Conservation (phyloP, 1,140 invertebrate species). For the Monochamus saltuarius region DNA sequence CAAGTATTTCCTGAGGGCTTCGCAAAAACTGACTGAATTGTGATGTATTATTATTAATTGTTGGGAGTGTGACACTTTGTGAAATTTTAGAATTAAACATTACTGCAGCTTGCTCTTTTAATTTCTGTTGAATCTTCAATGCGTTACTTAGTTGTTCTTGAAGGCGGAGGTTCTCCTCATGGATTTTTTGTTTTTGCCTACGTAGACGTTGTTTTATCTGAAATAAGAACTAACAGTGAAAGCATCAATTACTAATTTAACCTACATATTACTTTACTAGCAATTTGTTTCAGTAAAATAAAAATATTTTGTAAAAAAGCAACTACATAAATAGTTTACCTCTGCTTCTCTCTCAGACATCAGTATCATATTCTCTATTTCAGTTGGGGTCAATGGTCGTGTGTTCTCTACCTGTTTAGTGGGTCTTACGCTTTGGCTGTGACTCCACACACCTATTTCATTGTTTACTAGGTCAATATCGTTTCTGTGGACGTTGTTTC, state of each 20-base stretch:
- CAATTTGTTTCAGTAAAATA: not conserved
- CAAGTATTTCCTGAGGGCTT: no score
- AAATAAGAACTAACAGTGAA: slow-evolving; percentile 24
- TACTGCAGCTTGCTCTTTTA: slow-evolving; percentile 41
- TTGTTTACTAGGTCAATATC: slow-evolving; percentile 58
- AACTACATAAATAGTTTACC: slow-evolving; percentile 49
- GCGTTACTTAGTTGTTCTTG: slow-evolving; percentile 48
- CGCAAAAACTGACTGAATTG: no score
- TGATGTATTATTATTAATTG: no score
- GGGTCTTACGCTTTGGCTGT: slow-evolving; percentile 45
- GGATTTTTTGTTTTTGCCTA: slow-evolving; percentile 45
- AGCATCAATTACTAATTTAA: slow-evolving; percentile 11
- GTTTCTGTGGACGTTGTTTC: slow-evolving; percentile 56
- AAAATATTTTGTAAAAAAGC: not conserved
- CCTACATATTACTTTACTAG: not conserved
- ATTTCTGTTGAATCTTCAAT: slow-evolving; percentile 48
- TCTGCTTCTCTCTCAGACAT: slow-evolving; percentile 60
- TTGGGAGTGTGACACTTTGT: no score
- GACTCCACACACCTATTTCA: slow-evolving; percentile 60
- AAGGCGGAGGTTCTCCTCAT: slow-evolving; percentile 46
- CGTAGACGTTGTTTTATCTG: slow-evolving; percentile 50
- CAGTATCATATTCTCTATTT: slow-evolving; percentile 47
- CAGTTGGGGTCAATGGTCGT: slow-evolving; percentile 38
- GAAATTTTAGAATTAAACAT: slow-evolving; percentile 16
- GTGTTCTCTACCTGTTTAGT: slow-evolving; percentile 22